Evolutionary conservation across 2,888 invertebrate genomes (phyloP).

Genomic region (Pseudoips prasinana): DNA sequence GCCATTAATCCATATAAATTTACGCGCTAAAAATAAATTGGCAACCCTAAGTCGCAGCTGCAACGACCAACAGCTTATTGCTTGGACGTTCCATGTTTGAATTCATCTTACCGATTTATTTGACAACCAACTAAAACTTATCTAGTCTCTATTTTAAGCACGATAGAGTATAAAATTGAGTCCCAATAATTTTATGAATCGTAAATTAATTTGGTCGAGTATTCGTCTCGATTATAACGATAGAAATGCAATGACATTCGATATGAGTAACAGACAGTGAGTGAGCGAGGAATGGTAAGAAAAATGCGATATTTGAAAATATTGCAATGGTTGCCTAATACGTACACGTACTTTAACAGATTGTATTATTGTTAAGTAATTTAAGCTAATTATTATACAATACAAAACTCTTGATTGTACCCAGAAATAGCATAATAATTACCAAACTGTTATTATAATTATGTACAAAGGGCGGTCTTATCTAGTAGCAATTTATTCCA

Average conservation of each 20-base stretch:
- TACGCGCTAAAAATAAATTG: conserved; percentile 70
- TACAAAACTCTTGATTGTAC: too few relatives aligned
- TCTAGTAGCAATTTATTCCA: too few relatives aligned
- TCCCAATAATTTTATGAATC: conserved; percentile 5
- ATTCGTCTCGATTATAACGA: conserved; percentile 34
- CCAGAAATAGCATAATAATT: too few relatives aligned
- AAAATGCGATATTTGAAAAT: conserved; percentile 26
- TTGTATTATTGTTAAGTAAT: too few relatives aligned
- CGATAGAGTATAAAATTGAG: conserved; percentile 16
- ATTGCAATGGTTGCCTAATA: conserved; percentile 4
- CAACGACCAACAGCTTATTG: conserved; percentile 69
- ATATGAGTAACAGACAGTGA: conserved; percentile 24
- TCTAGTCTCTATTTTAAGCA: conserved; percentile 3
- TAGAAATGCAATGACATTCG: conserved; percentile 31
- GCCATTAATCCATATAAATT: conserved; percentile 68
- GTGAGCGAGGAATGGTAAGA: conserved; percentile 19
- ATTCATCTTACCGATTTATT: conserved; percentile 48
- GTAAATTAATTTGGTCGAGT: conserved; percentile 10
- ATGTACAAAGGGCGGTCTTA: too few relatives aligned
- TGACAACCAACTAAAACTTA: conserved; percentile 18
- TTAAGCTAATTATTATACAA: too few relatives aligned
- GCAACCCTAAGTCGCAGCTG: conserved; percentile 76
- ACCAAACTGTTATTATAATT: too few relatives aligned
- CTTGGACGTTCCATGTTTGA: conserved; percentile 61
- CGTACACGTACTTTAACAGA: too few relatives aligned